Conservation (phyloP, 2,113 vertebrate genomes). For the Corydoras maculifer region DNA sequence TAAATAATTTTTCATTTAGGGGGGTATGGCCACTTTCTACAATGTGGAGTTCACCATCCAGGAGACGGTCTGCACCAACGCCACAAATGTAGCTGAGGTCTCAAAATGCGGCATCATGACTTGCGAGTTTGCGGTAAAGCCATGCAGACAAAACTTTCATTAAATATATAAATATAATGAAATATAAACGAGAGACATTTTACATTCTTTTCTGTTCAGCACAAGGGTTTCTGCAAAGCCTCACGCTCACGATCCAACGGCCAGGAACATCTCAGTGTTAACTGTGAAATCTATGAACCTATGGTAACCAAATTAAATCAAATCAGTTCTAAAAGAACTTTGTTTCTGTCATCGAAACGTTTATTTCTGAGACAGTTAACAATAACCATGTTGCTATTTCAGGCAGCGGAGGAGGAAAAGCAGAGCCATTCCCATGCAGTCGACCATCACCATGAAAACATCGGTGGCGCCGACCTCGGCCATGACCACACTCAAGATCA, state of each 20-base stretch:
- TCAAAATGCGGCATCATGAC: constrained; percentile 54
- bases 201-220: constrained; percentile 46
- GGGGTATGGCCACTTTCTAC: constrained; percentile 38
- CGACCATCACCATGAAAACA: constrained; percentile 56
- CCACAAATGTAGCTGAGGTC: not conserved
- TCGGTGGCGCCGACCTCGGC: not conserved
- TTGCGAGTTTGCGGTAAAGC: constrained; percentile 66
- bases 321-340: not conserved
- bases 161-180: no score
- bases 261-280: fast-evolving
- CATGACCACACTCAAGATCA: constrained; percentile 32
- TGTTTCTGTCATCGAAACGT: not conserved
- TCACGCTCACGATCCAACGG: not conserved
- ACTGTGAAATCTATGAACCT: constrained; percentile 64
- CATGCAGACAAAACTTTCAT: no score
- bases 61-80: constrained; percentile 58
- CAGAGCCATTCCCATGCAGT: constrained; percentile 49
- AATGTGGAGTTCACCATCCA: constrained; percentile 63
- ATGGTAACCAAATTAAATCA: constrained; percentile 48
- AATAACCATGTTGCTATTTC: not conserved
- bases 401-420: constrained; percentile 61
- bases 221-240: constrained; percentile 64
- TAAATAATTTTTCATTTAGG: constrained; percentile 41
- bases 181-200: not conserved
- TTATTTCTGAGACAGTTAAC: not conserved